These are phyloP conservation scores for Hyla sarda DNA, from an alignment of 2,113 vertebrate genomes.

Conservation along the genomic window DNA sequence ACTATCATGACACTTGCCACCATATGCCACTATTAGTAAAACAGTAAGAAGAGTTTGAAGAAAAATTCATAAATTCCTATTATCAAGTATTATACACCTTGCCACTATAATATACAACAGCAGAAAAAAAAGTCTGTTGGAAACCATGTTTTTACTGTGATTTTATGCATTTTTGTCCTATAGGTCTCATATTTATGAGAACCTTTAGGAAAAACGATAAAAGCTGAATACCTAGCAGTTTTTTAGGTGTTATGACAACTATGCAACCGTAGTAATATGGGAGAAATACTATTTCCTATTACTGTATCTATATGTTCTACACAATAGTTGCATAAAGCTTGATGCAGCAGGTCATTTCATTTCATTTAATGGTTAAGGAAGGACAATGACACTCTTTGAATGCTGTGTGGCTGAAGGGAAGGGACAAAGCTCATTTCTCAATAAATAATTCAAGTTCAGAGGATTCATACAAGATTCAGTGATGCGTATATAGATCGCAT, in stretches of 20 bases:
- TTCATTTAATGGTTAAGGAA: neutral
- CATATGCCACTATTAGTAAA: too few relatives aligned
- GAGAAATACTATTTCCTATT: neutral
- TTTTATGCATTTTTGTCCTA: too few relatives aligned
- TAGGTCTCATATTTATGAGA: too few relatives aligned
- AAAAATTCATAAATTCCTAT: too few relatives aligned
- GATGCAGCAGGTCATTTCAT: neutral
- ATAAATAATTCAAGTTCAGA: slow-evolving; percentile 37
- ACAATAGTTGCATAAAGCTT: neutral
- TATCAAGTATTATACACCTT: too few relatives aligned
- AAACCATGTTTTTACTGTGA: too few relatives aligned
- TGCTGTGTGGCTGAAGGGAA: neutral
- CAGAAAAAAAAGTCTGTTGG: too few relatives aligned
- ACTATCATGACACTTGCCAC: too few relatives aligned
- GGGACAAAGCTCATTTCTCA: neutral
- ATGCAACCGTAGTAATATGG: too few relatives aligned
- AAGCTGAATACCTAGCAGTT: neutral
- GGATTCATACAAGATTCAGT: slow-evolving; percentile 49
- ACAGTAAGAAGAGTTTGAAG: too few relatives aligned
- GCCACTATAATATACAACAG: too few relatives aligned
- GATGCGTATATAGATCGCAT: slow-evolving; percentile 37
- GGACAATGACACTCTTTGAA: neutral
- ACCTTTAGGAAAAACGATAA: too few relatives aligned
- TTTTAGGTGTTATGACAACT: neutral
- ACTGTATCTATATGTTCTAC: neutral